Evolutionary conservation across 2,113 vertebrate species (phyloP), one percentile per base, ranked within the genome.

Genomic region (Xenopus laevis): DNA sequence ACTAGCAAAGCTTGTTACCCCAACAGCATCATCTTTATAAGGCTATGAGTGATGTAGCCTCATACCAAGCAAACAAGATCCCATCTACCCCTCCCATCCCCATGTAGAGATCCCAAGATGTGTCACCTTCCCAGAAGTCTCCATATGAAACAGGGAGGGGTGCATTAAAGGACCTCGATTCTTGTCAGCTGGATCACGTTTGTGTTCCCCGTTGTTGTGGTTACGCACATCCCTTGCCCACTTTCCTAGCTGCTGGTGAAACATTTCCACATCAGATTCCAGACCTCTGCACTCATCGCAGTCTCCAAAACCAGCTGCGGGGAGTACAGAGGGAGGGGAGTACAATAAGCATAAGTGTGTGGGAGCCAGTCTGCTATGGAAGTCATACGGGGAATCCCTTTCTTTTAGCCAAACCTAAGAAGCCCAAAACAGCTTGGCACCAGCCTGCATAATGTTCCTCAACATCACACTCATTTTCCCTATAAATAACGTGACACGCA

Each of bases 261-360:
- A 61, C 46, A 18, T 76, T 68, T 76, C 73, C 65, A 76, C 66
- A 55, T 23, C 5, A 46, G 23, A 76, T 76, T 76, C 73, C 66
- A 63, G 40, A 62, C 21, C 11, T 18, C 17, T 75, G 65, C 13
- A 45, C 57, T 75, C 73, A 75, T 18, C 15, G 1, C 20, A 23
- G 58, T 4, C 20, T 17, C 16, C 33, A 4, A 53, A 66, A 15
- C 52, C 72, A 74, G 72, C 72, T 75, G 73, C 58, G 17, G 73
- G 73, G 65, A 17, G 65, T 21, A 65, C 30, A 20, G 45, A 13
- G 57, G 30, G 65, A 47, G 55, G 52, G 44, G 72, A 65, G 40
- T 15, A 18, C 21, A 12, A 20, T 21, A 46, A 18, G 33, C 33
- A 11, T 46, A 45, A 15, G 7, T 2, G 23, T 18, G 16, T 13